Conservation (phyloP, 2,797 vertebrate genomes). For the Decapterus maruadsi region DNA sequence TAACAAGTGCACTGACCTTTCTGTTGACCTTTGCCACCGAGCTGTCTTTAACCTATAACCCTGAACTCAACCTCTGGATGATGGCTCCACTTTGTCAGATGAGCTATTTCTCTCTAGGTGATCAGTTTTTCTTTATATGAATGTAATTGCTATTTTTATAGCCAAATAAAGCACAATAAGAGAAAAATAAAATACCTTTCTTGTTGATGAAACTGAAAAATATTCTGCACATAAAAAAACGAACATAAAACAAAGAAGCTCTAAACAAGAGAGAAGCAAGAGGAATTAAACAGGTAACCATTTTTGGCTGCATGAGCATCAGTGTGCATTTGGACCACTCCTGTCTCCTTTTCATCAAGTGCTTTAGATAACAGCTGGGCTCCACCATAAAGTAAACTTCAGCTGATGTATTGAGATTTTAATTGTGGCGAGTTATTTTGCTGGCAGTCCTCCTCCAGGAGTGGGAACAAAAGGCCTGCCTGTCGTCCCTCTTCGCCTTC, state of each 20-base stretch:
- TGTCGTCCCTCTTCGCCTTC: conserved; percentile 67
- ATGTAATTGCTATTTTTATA: conserved; percentile 6
- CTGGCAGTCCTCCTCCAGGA: conserved; percentile 68
- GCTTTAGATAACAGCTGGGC: conserved; percentile 55
- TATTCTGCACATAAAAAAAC: background rate
- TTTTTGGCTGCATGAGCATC: conserved; percentile 19
- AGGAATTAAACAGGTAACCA: conserved; percentile 29
- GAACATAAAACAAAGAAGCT: too few relatives aligned
- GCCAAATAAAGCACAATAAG: background rate
- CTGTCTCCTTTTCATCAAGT: conserved; percentile 52
- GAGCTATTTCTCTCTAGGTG: conserved; percentile 10
- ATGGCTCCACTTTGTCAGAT: conserved; percentile 37
- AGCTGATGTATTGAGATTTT: conserved; percentile 81
- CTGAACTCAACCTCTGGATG: conserved; percentile 31
- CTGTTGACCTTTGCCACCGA: conserved; percentile 56
- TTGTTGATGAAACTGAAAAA: background rate
- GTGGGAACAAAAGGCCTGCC: conserved; percentile 77
- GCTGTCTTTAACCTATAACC: conserved; percentile 70
- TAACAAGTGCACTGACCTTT: conserved; percentile 66
- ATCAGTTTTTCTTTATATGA: conserved; percentile 15
- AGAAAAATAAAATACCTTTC: background rate
- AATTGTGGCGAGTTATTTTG: conserved; percentile 78
- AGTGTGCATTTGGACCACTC: conserved; percentile 36
- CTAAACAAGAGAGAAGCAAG: conserved; percentile 31
- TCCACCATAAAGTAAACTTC: conserved; percentile 73